Conservation (phyloP, 2,888 invertebrate species). For the Fragum fragum region DNA sequence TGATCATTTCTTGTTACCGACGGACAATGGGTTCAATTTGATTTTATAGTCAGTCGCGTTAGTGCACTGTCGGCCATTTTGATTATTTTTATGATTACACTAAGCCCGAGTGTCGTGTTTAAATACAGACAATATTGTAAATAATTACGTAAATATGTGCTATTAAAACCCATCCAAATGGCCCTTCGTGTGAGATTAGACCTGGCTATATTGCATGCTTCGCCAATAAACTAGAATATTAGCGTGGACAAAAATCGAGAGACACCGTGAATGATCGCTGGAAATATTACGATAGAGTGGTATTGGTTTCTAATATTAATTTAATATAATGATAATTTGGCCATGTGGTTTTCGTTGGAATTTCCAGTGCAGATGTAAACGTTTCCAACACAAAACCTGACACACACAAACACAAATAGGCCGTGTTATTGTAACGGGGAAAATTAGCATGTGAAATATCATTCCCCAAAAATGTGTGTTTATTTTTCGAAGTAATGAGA, state of each 20-base stretch:
- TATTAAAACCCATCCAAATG: constrained; percentile 37
- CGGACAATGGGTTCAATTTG: constrained; percentile 62
- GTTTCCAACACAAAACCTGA: not conserved
- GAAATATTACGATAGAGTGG: constrained; percentile 19
- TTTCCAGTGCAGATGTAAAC: constrained; percentile 8
- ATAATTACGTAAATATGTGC: constrained; percentile 62
- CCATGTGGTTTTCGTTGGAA: constrained; percentile 33
- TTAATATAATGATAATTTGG: constrained; percentile 41
- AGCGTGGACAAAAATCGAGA: not conserved
- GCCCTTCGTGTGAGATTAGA: constrained; percentile 39
- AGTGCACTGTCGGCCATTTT: constrained; percentile 49
- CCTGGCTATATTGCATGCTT: constrained; percentile 27
- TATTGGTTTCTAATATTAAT: constrained; percentile 34
- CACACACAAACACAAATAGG: constrained; percentile 18
- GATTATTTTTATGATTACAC: constrained; percentile 54
- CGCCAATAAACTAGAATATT: constrained; percentile 34
- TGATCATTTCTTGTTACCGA: constrained; percentile 46
- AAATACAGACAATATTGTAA: constrained; percentile 51
- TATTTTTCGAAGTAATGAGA: constrained; percentile 6
- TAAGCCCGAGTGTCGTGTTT: constrained; percentile 45
- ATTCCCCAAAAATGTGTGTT: constrained; percentile 3
- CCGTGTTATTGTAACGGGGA: constrained; percentile 18
- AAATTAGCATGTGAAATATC: constrained; percentile 14
- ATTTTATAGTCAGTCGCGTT: constrained; percentile 60
- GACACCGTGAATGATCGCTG: constrained; percentile 12